phyloP scores from a whole-genome alignment of 2,113 vertebrate species.

The Sceloporus undulatus region DNA sequence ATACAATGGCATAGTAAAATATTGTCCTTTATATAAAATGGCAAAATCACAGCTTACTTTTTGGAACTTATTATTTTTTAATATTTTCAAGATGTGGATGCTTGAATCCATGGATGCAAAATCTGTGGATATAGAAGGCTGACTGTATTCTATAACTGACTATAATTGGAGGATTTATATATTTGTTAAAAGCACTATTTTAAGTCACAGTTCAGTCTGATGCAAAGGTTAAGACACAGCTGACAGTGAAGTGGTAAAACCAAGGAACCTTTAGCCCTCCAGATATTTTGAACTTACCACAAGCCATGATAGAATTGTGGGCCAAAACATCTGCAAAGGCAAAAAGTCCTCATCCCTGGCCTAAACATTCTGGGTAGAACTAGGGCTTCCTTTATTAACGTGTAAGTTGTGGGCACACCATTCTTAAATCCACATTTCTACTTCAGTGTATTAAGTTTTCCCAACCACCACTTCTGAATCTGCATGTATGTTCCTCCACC shows the following conservation, averaged over 20 bases:
- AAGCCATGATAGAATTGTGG: too few relatives aligned
- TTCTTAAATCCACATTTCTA: fast-evolving
- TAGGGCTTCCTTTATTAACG: background rate
- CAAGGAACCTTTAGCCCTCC: background rate
- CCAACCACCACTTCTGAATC: background rate
- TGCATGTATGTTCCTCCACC: background rate
- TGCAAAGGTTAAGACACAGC: background rate
- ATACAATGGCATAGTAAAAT: too few relatives aligned
- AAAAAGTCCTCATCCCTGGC: too few relatives aligned
- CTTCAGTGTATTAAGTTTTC: background rate
- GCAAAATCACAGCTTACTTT: too few relatives aligned
- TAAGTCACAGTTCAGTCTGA: background rate
- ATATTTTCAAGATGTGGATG: too few relatives aligned
- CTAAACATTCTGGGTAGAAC: background rate
- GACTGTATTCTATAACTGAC: too few relatives aligned
- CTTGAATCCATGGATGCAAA: too few relatives aligned
- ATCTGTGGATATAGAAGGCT: too few relatives aligned
- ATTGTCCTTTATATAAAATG: too few relatives aligned
- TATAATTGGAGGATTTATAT: background rate
- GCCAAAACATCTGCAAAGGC: too few relatives aligned
- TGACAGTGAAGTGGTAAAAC: background rate
- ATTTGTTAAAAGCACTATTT: background rate
- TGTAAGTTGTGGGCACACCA: background rate
- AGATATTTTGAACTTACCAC: background rate
- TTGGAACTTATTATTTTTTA: too few relatives aligned